Base-by-base conservation (phyloP, 2,888 invertebrate species). In the Hypomecis punctinalis region DNA sequence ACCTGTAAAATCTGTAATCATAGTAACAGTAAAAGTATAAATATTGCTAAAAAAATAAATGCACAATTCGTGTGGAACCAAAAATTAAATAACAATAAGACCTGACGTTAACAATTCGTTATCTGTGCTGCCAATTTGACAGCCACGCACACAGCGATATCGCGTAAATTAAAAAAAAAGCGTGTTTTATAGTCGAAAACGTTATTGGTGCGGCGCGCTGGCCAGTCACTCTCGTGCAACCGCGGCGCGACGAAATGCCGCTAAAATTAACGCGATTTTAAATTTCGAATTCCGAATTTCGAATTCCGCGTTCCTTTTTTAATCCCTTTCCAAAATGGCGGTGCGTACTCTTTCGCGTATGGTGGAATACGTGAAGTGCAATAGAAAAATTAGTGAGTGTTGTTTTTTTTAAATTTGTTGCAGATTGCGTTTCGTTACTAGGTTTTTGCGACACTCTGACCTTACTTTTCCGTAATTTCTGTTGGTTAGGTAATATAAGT, bases 211-310 rank as follows among this genome's bases (percentile, higher is more conserved):
- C 65, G 73, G 61, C 54, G 66, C 67, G 52, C 66, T 63, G 56
- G 79, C 80, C 87, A 88, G 87, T 88, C 85, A 76, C 82, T 80
- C 78, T 63, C 73, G 81, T 81, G 86, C 84, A 71, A 74, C 75
- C 83, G 82, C 65, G 71, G 71, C 68, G 70, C 65, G 71, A 75
- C 76, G 84, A 81, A 81, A 80, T 85, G 86, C 78, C 77, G 75
- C 75, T 72, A 60, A 73, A 65, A 58, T 66, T 52, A 54, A 63
- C 60, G 67, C 68, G 68, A 73, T 69, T 71, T 73, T 71, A 75
- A 70, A 72, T 72, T 70, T 73, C 65, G 60, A 56, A 60, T 58
- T 47, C n/a, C 66, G 59, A 57, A 61, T 59, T 37, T 13, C 4
- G 49, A 55, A 54, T 45, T 45, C 48, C 53, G 45, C 49, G 40